Conservation (phyloP, 2,888 invertebrate species). For the Drosophila vallismaia region DNA sequence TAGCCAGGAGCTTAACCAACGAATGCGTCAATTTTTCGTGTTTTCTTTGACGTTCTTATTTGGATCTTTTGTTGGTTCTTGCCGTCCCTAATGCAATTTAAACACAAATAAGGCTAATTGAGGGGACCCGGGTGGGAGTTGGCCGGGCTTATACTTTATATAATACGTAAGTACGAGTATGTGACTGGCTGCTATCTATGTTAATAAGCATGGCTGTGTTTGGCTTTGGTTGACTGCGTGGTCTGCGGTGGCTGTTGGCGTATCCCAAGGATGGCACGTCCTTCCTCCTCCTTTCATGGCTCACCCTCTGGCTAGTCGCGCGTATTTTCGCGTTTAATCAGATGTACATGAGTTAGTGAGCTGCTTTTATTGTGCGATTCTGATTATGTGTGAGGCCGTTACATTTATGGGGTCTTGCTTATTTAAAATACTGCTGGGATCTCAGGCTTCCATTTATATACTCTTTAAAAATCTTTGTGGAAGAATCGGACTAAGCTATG, state of each 20-base stretch:
- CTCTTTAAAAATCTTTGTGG: background rate
- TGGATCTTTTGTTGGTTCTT: slow-evolving; percentile 36
- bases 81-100: slow-evolving; percentile 66
- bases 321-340: slow-evolving; percentile 68
- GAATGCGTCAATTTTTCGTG: slow-evolving; percentile 58
- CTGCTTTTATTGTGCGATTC: slow-evolving; percentile 48
- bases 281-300: background rate
- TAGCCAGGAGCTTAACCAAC: slow-evolving; percentile 55
- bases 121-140: slow-evolving; percentile 34
- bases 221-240: slow-evolving; percentile 67
- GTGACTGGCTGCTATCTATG: slow-evolving; percentile 51
- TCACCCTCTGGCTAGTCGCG: slow-evolving; percentile 27
- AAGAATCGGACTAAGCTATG: no score
- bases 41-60: slow-evolving; percentile 35
- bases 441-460: slow-evolving; percentile 6
- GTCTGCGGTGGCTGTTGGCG: slow-evolving; percentile 36
- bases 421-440: slow-evolving; percentile 6
- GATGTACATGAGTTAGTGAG: slow-evolving; percentile 63
- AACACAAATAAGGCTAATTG: slow-evolving; percentile 75
- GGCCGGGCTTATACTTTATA: slow-evolving; percentile 14
- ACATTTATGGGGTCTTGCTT: slow-evolving; percentile 31
- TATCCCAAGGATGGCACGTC: slow-evolving; percentile 9
- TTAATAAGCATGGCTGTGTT: slow-evolving; percentile 67
- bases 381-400: slow-evolving; percentile 35
- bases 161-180: slow-evolving; percentile 39